Conservation (phyloP, 2,113 vertebrate species). For the Ochotona princeps region DNA sequence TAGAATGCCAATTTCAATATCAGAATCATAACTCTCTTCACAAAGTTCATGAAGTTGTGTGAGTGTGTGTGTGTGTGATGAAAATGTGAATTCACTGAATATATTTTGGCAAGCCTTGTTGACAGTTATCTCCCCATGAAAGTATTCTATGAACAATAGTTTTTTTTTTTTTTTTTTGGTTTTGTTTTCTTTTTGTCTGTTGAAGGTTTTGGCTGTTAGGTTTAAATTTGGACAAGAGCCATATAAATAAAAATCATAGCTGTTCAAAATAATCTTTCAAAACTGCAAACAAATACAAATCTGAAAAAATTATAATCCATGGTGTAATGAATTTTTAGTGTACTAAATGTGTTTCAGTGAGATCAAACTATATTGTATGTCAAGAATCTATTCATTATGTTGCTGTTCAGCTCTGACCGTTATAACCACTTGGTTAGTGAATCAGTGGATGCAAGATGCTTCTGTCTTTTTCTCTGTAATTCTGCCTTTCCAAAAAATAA, state of each 20-base stretch:
- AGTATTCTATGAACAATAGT: background rate
- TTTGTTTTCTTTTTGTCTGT: background rate
- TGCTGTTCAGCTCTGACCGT: no score
- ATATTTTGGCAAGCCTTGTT: background rate
- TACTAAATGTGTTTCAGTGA: background rate
- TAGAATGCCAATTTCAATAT: slow-evolving; percentile 75
- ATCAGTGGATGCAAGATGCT: no score
- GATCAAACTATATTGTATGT: background rate
- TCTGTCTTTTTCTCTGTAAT: no score
- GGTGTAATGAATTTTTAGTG: background rate
- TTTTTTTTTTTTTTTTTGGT: background rate
- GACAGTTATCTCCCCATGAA: slow-evolving; percentile 22
- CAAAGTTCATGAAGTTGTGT: slow-evolving; percentile 40
- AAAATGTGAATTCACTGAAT: background rate
- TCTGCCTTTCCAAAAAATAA: no score
- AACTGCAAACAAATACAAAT: background rate
- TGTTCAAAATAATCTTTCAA: background rate
- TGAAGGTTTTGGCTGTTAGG: background rate
- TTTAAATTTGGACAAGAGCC: background rate
- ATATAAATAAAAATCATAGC: background rate
- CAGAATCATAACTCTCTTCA: slow-evolving; percentile 51
- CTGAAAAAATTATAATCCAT: background rate
- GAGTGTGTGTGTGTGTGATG: background rate
- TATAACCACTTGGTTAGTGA: no score
- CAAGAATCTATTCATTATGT: no score